Percentiles rank a stretch among this genome's conserved stretches.
Evolutionary conservation across 2,888 invertebrate genomes (phyloP).

Genomic region (Tetragnatha montana): DNA sequence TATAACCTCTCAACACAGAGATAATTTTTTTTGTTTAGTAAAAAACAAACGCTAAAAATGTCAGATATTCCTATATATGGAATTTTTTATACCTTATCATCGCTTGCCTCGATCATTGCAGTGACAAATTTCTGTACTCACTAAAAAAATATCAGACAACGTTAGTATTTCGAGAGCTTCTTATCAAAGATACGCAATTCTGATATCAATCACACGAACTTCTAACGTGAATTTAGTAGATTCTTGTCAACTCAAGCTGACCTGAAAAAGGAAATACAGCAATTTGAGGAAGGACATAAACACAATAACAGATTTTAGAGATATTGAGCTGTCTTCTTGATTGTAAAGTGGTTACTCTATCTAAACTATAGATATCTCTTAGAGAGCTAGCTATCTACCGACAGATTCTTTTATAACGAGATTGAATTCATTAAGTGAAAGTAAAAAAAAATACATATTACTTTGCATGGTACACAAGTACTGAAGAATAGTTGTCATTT

Average conservation of each 20-base stretch:
- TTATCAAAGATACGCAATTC: background rate
- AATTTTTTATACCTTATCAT: background rate
- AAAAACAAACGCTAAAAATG: no score
- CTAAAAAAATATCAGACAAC: background rate
- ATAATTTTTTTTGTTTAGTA: no score
- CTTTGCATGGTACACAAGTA: no score
- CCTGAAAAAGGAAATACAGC: background rate
- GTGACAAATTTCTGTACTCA: background rate
- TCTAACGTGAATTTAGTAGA: background rate
- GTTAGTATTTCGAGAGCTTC: background rate
- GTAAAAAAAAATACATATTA: no score
- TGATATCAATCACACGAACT: background rate
- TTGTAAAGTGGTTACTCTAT: no score
- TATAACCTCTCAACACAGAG: no score
- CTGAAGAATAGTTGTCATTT: no score
- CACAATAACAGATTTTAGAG: background rate
- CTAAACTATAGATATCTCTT: no score
- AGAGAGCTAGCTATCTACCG: no score
- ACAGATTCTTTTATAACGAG: no score
- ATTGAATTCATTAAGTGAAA: no score
- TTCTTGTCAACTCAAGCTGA: background rate
- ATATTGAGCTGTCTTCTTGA: no score
- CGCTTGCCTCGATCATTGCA: background rate
- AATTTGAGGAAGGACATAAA: background rate
- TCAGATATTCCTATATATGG: background rate